Evolutionary conservation across 2,888 invertebrate genomes (phyloP), one percentile per base, ranked within the genome.

Genomic region (Meteorus colon): DNA sequence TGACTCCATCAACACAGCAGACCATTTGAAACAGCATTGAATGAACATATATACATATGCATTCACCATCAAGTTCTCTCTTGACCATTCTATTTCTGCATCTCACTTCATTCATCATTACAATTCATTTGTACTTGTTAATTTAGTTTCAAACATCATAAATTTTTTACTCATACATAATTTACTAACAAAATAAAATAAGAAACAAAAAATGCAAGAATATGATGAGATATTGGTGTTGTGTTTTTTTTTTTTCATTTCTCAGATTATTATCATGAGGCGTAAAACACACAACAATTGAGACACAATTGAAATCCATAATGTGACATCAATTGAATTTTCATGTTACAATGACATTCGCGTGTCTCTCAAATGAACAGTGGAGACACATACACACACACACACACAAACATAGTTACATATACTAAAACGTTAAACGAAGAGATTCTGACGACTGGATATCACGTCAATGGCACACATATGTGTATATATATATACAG

Each of bases 1-100:
- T 73, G 79, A 80, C 80, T 71, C 76, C 72, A 72, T 71, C 41
- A 41, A 41, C 37, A 34, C 19, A 24, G 24, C 19, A 65, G 37
- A 45, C 24, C 66, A 66, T 66, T 66, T 66, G 41, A 66, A 66
- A 8, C 55, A 55, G 19, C 19, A 55, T 72, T 72, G 62, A 70
- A 59, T 48, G 27, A 72, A 29, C 51, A 19, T n/a, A 48, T n/a
- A 72, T 34, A 41, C 69, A 67, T 68, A 62, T 66, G 31, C 37
- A 70, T 62, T 29, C 55, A 66, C 73, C 59, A 71, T 59, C 16
- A 65, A 19, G 48, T 71, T 63, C 45, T 19, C 41, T 12, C 41
- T 48, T 37, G 27, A 19, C 14, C 48, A 45, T 66, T 59, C 34
- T 19, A 16, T n/a, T 37, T 34, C 27, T 48, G 19, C 60, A 60